phyloP scores from a whole-genome alignment of 2,888 invertebrate species.

The Coleophora flavipennella region DNA sequence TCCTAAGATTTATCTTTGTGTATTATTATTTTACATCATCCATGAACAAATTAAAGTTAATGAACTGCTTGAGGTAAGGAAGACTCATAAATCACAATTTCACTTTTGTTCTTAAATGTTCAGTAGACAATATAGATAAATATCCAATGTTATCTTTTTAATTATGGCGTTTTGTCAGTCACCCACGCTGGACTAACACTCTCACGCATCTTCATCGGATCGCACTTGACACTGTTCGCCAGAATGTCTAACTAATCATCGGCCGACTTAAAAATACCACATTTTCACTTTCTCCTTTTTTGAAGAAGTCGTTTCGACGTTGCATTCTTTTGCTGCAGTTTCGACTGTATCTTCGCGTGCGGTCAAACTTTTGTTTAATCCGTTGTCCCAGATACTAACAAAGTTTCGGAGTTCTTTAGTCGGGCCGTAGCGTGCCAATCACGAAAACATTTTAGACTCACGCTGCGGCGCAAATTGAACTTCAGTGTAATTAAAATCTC shows the following conservation, averaged over 20 bases:
- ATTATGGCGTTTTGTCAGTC: slow-evolving; percentile 17
- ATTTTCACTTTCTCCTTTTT: neutral
- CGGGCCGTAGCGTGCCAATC: slow-evolving; percentile 8
- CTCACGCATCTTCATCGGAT: slow-evolving; percentile 13
- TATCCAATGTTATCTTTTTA: slow-evolving; percentile 10
- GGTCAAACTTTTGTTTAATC: slow-evolving; percentile 1
- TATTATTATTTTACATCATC: no score
- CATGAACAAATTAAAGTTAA: no score
- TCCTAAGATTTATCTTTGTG: no score
- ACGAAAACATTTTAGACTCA: slow-evolving; percentile 12
- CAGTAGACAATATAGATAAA: slow-evolving; percentile 3
- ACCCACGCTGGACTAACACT: slow-evolving; percentile 15
- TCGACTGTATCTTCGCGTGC: slow-evolving; percentile 1
- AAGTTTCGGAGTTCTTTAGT: slow-evolving; percentile 1
- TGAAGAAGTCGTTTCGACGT: slow-evolving; percentile 1
- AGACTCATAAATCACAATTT: neutral
- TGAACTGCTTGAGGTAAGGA: neutral
- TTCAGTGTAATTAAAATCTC: slow-evolving; percentile 4
- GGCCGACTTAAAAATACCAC: neutral
- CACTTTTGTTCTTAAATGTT: neutral
- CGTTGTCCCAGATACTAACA: slow-evolving; percentile 6
- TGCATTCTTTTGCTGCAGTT: neutral
- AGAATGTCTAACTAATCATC: slow-evolving; percentile 5
- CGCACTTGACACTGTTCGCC: slow-evolving; percentile 16
- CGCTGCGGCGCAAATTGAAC: slow-evolving; percentile 14